These are phyloP conservation scores for Stercorarius parasiticus DNA, from an alignment of 2,113 vertebrate genomes.

Conservation along the genomic window DNA sequence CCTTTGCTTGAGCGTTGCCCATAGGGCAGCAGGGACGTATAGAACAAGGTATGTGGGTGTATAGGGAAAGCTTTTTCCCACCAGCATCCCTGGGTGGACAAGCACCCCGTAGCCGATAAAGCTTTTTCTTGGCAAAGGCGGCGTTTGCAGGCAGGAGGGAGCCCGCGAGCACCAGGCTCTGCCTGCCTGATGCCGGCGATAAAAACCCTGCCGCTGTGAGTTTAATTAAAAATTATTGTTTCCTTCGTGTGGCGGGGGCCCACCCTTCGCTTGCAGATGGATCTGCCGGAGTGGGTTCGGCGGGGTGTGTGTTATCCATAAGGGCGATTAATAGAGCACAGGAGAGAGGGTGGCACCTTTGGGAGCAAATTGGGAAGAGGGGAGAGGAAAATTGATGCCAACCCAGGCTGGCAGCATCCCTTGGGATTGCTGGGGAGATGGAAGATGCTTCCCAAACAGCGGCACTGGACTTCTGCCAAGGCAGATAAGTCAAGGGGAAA, in stretches of 20 bases:
- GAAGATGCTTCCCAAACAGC: background rate
- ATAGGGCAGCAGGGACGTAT: background rate
- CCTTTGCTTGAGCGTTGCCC: background rate
- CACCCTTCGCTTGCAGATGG: background rate
- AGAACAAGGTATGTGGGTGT: background rate
- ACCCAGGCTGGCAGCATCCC: background rate
- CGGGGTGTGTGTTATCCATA: background rate
- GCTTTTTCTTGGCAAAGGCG: background rate
- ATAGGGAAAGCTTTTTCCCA: background rate
- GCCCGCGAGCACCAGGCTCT: background rate
- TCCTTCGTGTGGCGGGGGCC: background rate
- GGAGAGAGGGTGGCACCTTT: background rate
- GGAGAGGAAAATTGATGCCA: background rate
- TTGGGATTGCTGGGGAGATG: background rate
- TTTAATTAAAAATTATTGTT: conserved; percentile 41
- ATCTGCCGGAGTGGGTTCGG: background rate
- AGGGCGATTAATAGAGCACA: fast-evolving
- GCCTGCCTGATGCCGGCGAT: background rate
- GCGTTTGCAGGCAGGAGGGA: background rate
- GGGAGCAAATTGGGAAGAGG: background rate
- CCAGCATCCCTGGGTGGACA: fast-evolving
- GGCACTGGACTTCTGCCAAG: background rate
- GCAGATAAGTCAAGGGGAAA: background rate
- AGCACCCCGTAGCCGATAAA: fast-evolving
- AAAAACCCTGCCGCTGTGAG: background rate